phyloP scores from a whole-genome alignment of 1,140 invertebrate species.

The Laupala kohalensis region DNA sequence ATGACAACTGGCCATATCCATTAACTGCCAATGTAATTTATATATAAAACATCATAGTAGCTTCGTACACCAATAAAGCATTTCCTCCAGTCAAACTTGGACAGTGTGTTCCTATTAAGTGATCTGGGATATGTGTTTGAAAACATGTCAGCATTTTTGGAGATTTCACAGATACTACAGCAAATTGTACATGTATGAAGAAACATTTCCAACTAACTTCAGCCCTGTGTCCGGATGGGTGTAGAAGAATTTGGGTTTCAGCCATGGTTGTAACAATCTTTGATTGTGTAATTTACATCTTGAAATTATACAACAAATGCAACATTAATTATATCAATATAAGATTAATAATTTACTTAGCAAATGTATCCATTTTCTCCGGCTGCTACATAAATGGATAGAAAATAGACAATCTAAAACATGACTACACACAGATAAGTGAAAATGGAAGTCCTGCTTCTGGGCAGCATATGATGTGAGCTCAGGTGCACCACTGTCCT shows the following conservation, averaged over 20 bases:
- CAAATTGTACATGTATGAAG: background rate
- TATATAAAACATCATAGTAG: background rate
- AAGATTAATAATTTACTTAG: conserved; percentile 10
- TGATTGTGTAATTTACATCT: conserved; percentile 7
- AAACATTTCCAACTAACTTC: background rate
- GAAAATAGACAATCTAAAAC: conserved; percentile 11
- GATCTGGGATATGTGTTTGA: background rate
- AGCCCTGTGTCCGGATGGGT: conserved; percentile 12
- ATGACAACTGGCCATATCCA: background rate
- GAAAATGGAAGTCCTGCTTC: conserved; percentile 1
- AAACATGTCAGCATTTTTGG: background rate
- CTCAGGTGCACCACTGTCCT: background rate
- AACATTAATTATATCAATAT: conserved; percentile 10
- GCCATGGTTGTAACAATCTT: conserved; percentile 7
- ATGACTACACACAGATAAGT: conserved; percentile 11
- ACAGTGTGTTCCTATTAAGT: background rate
- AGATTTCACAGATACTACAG: background rate
- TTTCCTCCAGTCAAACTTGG: background rate
- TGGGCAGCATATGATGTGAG: background rate
- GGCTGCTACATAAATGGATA: conserved; percentile 6
- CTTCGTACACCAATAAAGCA: background rate
- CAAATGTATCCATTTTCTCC: conserved; percentile 2
- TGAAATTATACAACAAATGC: conserved; percentile 11
- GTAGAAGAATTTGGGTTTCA: background rate
- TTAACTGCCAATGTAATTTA: background rate